Percentiles rank a stretch among this genome's conserved stretches.
These are phyloP conservation scores for Pogonus chalceus DNA, from an alignment of 1,140 invertebrate genomes.

Conservation along the genomic window DNA sequence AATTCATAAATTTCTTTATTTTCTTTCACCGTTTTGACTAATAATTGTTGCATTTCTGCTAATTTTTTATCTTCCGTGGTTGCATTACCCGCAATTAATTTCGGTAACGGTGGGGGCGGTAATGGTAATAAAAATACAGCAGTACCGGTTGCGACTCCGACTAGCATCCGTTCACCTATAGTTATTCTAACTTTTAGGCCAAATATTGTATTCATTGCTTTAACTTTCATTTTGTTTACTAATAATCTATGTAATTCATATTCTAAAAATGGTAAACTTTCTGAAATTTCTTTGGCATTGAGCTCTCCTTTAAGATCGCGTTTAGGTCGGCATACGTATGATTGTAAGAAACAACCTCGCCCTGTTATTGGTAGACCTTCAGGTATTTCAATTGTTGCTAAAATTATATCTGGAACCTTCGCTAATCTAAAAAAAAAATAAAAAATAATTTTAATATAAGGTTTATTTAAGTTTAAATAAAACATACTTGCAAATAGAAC, in stretches of 20 bases:
- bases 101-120: slow-evolving; percentile 57
- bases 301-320: slow-evolving; percentile 72
- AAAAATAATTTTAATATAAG: not conserved
- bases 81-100: slow-evolving; percentile 52
- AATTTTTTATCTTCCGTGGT: slow-evolving; percentile 53
- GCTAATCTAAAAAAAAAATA: slow-evolving; percentile 44
- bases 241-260: slow-evolving; percentile 90
- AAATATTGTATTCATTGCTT: slow-evolving; percentile 90
- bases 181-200: slow-evolving; percentile 73
- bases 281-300: slow-evolving; percentile 89
- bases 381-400: slow-evolving; percentile 81
- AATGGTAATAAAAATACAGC: slow-evolving; percentile 66
- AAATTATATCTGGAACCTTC: slow-evolving; percentile 81
- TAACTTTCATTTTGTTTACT: slow-evolving; percentile 82
- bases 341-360: slow-evolving; percentile 64
- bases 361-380: slow-evolving; percentile 62
- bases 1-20: slow-evolving; percentile 61
- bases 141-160: slow-evolving; percentile 82
- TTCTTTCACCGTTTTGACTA: slow-evolving; percentile 55
- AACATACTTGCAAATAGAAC: slow-evolving; percentile 27
- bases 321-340: slow-evolving; percentile 69
- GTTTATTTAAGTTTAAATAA: not conserved
- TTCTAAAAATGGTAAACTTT: slow-evolving; percentile 86
- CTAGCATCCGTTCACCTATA: slow-evolving; percentile 77
- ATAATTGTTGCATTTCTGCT: slow-evolving; percentile 49